phyloP scores from a whole-genome alignment of 2,797 vertebrate species.

The Salmo trutta region DNA sequence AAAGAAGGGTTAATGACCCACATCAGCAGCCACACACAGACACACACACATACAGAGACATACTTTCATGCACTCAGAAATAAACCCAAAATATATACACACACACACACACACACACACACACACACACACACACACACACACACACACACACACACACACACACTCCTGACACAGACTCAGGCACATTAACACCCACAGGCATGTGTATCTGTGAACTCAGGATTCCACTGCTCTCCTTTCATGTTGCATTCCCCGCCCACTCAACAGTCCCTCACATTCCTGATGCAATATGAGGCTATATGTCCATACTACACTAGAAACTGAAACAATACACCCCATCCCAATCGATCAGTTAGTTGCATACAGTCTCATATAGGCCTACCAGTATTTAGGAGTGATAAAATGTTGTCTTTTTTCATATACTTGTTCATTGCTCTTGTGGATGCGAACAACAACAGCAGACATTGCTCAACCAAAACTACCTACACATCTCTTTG shows the following conservation, averaged over 20 bases:
- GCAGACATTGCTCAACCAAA: no score
- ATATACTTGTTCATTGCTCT: background rate
- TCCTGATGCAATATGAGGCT: conserved; percentile 20
- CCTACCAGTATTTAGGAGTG: no score
- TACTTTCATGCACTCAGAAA: no score
- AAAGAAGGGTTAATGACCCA: conserved; percentile 79
- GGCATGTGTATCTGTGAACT: conserved; percentile 63
- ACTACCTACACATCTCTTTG: no score
- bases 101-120: no score
- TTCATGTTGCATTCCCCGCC: conserved; percentile 32
- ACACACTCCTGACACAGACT: background rate
- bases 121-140: no score
- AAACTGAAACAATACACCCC: background rate
- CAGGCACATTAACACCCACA: conserved; percentile 39
- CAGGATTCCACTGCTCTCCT: conserved; percentile 54
- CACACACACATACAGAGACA: conserved; percentile 1
- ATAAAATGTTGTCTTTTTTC: no score
- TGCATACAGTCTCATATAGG: no score
- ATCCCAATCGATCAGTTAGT: background rate
- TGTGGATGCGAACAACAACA: background rate
- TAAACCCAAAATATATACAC: no score
- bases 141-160: no score
- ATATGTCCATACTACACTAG: conserved; percentile 26
- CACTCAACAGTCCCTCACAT: conserved; percentile 30
- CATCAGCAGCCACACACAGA: conserved; percentile 61